Percentiles rank a stretch among this genome's conserved stretches.
These are phyloP conservation scores for Penaeus monodon DNA, from an alignment of 2,888 invertebrate genomes.

Conservation along the genomic window DNA sequence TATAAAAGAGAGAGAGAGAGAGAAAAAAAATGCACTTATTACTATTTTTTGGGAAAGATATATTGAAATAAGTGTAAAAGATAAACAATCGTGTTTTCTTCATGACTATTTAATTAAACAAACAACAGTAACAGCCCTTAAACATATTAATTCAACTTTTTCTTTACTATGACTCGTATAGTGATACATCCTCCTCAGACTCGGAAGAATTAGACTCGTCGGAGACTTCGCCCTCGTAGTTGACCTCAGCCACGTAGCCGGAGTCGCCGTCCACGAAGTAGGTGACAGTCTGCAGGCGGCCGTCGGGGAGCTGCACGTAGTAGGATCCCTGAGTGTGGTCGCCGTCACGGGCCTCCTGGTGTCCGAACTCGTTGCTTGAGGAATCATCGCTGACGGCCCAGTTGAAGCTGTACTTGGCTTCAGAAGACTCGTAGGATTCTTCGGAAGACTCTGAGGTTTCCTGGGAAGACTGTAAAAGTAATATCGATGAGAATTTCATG, in stretches of 20 bases:
- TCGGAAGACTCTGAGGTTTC: too few relatives aligned
- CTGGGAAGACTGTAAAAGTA: too few relatives aligned
- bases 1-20: too few relatives aligned
- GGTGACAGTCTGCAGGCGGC: conserved; percentile 30
- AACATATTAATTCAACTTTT: too few relatives aligned
- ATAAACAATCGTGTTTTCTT: too few relatives aligned
- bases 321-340: conserved; percentile 36
- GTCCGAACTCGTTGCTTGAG: conserved; percentile 36
- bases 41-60: too few relatives aligned
- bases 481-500: too few relatives aligned
- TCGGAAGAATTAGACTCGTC: conserved; percentile 1
- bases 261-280: conserved; percentile 41
- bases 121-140: too few relatives aligned
- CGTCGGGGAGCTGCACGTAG: conserved; percentile 48
- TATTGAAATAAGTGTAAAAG: too few relatives aligned
- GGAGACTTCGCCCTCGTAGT: conserved; percentile 34
- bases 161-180: too few relatives aligned
- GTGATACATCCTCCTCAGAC: conserved; percentile 14
- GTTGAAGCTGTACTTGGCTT: conserved; percentile 39
- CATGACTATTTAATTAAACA: too few relatives aligned
- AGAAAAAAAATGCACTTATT: too few relatives aligned
- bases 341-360: conserved; percentile 28
- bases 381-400: conserved; percentile 24
- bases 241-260: conserved; percentile 42
- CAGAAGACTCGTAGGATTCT: conserved; percentile 19